phyloP scores from a whole-genome alignment of 2,888 invertebrate genomes.

The Morpho deidamia region DNA sequence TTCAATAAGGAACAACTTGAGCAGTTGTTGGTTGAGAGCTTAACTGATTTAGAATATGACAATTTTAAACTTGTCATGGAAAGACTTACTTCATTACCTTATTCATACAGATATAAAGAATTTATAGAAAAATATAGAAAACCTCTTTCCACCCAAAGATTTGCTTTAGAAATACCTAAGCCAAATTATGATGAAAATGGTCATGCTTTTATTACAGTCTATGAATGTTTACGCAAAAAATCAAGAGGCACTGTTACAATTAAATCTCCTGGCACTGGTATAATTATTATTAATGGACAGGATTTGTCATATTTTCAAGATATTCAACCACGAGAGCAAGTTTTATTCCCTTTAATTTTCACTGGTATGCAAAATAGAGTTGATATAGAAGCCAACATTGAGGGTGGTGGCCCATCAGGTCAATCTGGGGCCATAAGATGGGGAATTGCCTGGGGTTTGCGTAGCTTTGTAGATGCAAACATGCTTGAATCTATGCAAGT shows the following conservation, averaged over 20 bases:
- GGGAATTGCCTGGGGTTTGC: slow-evolving; percentile 90
- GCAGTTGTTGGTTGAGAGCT: slow-evolving; percentile 79
- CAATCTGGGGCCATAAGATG: slow-evolving; percentile 94
- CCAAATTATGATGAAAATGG: slow-evolving; percentile 84
- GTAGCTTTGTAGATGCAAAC: slow-evolving; percentile 88
- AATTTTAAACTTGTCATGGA: slow-evolving; percentile 86
- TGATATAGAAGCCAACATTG: slow-evolving; percentile 88
- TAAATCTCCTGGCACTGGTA: slow-evolving; percentile 88
- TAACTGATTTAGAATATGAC: slow-evolving; percentile 84
- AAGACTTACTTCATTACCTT: slow-evolving; percentile 83
- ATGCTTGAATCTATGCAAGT: slow-evolving; percentile 91
- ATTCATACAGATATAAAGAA: slow-evolving; percentile 83
- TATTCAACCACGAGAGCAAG: slow-evolving; percentile 86
- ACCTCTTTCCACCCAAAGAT: slow-evolving; percentile 76
- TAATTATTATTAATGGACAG: slow-evolving; percentile 87
- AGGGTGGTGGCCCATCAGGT: slow-evolving; percentile 85
- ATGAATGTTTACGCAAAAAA: slow-evolving; percentile 85
- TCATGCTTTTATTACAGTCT: slow-evolving; percentile 83
- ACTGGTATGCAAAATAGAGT: slow-evolving; percentile 85
- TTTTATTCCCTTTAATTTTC: slow-evolving; percentile 91
- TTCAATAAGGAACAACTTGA: slow-evolving; percentile 82
- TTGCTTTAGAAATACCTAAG: slow-evolving; percentile 81
- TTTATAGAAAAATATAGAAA: slow-evolving; percentile 86
- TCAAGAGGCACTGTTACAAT: slow-evolving; percentile 89
- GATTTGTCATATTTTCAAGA: slow-evolving; percentile 87